Conservation (phyloP, 2,888 invertebrate species). For the Standfussiana lucernea region DNA sequence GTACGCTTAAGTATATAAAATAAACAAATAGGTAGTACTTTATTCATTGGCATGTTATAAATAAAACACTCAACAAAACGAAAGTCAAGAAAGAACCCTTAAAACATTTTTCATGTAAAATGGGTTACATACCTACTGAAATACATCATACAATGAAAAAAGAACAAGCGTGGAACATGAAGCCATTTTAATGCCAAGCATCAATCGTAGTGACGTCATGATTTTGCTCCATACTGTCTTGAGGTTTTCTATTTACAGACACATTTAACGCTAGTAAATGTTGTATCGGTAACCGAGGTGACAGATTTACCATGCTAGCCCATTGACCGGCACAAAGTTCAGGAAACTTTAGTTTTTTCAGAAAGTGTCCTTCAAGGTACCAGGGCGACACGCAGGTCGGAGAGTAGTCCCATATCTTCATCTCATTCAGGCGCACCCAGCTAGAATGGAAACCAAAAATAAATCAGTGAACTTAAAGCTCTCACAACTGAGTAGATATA, state of each 20-base stretch:
- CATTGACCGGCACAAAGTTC: slow-evolving; percentile 94
- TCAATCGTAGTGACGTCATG: slow-evolving; percentile 84
- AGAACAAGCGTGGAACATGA: slow-evolving; percentile 14
- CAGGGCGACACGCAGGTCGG: slow-evolving; percentile 94
- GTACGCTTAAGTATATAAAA: background rate
- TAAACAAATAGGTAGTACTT: slow-evolving; percentile 7
- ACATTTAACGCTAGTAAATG: slow-evolving; percentile 88
- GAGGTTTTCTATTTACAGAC: slow-evolving; percentile 88
- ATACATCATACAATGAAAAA: background rate
- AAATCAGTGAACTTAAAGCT: background rate
- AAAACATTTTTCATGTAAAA: slow-evolving; percentile 15
- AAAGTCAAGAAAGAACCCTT: slow-evolving; percentile 14
- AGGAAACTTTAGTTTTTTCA: slow-evolving; percentile 93
- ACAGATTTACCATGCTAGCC: slow-evolving; percentile 94
- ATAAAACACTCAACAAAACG: slow-evolving; percentile 28
- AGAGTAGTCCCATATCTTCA: slow-evolving; percentile 93
- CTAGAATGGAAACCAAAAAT: slow-evolving; percentile 80
- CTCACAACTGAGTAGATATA: background rate
- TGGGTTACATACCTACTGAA: slow-evolving; percentile 1
- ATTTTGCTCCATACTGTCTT: slow-evolving; percentile 87
- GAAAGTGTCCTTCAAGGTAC: slow-evolving; percentile 92
- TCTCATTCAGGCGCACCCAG: slow-evolving; percentile 92
- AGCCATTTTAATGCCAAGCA: slow-evolving; percentile 77
- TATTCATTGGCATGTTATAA: slow-evolving; percentile 36
- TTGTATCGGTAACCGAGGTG: slow-evolving; percentile 92